Evolutionary conservation across 2,888 invertebrate genomes (phyloP).

Genomic region (Apamea epomidion): DNA sequence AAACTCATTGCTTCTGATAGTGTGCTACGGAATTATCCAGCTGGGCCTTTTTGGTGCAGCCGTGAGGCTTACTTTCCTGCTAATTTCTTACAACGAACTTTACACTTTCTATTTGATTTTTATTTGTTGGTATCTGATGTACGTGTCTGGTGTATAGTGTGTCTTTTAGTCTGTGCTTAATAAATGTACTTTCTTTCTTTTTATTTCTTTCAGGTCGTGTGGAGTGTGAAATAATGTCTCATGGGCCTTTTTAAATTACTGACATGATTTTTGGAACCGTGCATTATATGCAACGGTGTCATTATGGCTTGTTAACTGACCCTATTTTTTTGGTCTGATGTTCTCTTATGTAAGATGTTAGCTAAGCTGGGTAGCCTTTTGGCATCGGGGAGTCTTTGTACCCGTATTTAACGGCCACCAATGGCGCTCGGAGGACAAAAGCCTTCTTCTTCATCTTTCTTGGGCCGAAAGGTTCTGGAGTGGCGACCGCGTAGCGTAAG

Average conservation of each 20-base stretch:
- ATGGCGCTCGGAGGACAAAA: too few relatives aligned
- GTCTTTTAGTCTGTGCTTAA: too few relatives aligned
- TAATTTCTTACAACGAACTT: background rate
- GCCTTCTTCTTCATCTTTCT: too few relatives aligned
- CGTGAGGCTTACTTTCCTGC: background rate
- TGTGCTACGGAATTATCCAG: too few relatives aligned
- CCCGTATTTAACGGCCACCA: background rate
- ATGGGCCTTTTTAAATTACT: background rate
- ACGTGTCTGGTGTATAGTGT: too few relatives aligned
- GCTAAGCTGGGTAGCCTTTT: background rate
- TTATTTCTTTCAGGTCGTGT: background rate
- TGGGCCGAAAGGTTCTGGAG: too few relatives aligned
- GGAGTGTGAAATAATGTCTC: background rate
- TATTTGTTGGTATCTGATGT: too few relatives aligned
- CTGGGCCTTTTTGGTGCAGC: too few relatives aligned
- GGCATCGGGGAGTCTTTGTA: background rate
- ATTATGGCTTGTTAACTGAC: background rate
- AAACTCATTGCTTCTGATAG: too few relatives aligned
- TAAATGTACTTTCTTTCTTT: too few relatives aligned
- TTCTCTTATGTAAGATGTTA: background rate
- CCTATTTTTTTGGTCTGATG: background rate
- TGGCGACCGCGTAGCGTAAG: too few relatives aligned
- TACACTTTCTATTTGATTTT: too few relatives aligned
- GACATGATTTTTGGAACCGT: background rate
- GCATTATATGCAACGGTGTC: background rate